Evolutionary conservation across 2,888 invertebrate genomes (phyloP).

Genomic region (Tridacna crocea): DNA sequence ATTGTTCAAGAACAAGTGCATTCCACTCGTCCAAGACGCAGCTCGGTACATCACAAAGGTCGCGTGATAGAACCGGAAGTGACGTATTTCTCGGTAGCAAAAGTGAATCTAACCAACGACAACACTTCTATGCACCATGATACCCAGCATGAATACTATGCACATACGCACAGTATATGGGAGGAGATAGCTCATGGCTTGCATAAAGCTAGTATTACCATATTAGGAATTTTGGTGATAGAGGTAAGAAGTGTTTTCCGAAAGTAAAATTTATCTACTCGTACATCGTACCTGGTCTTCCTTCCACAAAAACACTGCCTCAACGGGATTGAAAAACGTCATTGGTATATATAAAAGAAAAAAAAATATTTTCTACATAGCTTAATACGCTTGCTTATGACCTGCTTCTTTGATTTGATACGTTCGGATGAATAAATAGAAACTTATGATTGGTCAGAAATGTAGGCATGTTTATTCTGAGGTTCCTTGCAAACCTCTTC

Average conservation of each 20-base stretch:
- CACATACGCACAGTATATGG: conserved; percentile 43
- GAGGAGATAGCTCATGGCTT: conserved; percentile 56
- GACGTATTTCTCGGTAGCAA: not conserved
- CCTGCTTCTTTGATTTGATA: no score
- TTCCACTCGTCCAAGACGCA: not conserved
- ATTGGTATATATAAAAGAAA: no score
- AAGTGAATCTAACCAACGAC: not conserved
- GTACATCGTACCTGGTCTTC: not conserved
- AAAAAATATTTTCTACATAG: no score
- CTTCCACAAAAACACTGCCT: no score
- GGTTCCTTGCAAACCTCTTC: no score
- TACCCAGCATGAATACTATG: not conserved
- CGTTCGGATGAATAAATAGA: no score
- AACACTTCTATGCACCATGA: not conserved
- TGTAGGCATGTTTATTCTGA: no score
- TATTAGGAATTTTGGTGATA: conserved; percentile 52
- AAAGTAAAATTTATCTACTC: not conserved
- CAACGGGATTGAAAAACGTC: no score
- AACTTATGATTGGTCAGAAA: no score
- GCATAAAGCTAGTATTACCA: conserved; percentile 60
- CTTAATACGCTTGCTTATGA: no score
- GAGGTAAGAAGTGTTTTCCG: conserved; percentile 43
- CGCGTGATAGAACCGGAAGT: conserved; percentile 4
- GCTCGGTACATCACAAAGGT: not conserved
- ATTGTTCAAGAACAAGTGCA: not conserved